These are phyloP conservation scores for Callionymus lyra DNA, from an alignment of 2,113 vertebrate species.

Conservation along the genomic window DNA sequence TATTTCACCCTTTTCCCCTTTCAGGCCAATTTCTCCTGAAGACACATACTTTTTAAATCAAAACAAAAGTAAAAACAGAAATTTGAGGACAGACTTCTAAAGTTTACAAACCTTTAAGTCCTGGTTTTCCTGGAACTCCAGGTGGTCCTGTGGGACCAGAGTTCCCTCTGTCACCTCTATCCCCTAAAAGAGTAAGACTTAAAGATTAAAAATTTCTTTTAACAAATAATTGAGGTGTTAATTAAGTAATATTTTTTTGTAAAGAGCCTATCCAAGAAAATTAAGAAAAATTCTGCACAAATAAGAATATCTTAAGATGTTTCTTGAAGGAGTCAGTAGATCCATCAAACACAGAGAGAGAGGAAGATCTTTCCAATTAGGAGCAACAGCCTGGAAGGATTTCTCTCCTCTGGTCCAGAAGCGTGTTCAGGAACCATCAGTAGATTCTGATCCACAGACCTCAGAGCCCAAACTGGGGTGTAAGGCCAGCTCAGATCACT, in stretches of 20 bases:
- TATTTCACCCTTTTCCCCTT: slow-evolving; percentile 78
- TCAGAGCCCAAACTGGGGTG: too few relatives aligned
- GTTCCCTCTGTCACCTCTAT: slow-evolving; percentile 81
- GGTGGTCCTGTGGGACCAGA: slow-evolving; percentile 69
- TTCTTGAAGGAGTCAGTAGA: too few relatives aligned
- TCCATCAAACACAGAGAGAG: too few relatives aligned
- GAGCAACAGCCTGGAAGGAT: too few relatives aligned
- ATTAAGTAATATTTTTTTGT: not conserved
- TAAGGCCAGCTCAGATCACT: too few relatives aligned
- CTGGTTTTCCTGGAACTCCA: slow-evolving; percentile 83
- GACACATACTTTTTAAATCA: slow-evolving; percentile 6
- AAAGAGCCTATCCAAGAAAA: too few relatives aligned
- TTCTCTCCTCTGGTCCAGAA: too few relatives aligned
- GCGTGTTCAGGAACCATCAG: too few relatives aligned
- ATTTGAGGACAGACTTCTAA: not conserved
- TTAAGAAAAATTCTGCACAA: too few relatives aligned
- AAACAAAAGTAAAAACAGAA: slow-evolving; percentile 1
- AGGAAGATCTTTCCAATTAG: too few relatives aligned
- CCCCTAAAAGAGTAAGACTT: slow-evolving; percentile 61
- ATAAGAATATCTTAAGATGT: too few relatives aligned
- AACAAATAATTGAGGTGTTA: not conserved
- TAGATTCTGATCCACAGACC: too few relatives aligned
- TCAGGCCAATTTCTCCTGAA: slow-evolving; percentile 78
- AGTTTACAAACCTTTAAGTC: slow-evolving; percentile 72
- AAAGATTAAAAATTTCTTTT: not conserved